These are phyloP conservation scores for Himantopus leucocephalus DNA, from an alignment of 2,113 vertebrate species.

Conservation along the genomic window DNA sequence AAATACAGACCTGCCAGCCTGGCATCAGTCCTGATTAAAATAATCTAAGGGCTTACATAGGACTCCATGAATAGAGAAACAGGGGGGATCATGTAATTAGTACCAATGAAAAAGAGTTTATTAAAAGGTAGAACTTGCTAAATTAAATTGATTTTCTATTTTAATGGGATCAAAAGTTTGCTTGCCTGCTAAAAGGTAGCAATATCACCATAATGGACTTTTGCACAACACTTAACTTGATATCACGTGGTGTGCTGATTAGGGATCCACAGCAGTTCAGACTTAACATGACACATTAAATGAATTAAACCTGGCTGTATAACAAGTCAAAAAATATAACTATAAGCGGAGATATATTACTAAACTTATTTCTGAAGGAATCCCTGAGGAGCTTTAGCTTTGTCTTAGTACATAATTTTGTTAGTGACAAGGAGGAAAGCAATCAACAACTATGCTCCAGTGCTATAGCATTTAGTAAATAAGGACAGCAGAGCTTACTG, in stretches of 20 bases:
- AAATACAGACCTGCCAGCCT: not conserved
- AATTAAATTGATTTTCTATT: not conserved
- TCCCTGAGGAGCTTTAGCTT: not conserved
- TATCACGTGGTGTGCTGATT: not conserved
- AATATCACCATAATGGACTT: not conserved
- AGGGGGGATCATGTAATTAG: not conserved
- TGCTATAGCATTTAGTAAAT: not conserved
- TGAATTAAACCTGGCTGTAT: not conserved
- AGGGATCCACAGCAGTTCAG: not conserved
- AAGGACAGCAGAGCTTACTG: not conserved
- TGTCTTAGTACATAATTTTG: not conserved
- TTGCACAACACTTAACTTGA: not conserved
- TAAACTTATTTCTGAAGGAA: not conserved
- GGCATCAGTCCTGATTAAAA: not conserved
- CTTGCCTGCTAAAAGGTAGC: not conserved
- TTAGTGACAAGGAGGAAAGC: not conserved
- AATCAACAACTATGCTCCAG: not conserved
- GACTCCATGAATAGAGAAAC: not conserved
- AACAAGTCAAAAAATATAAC: not conserved
- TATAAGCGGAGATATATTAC: not conserved
- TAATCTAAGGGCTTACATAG: rapidly evolving
- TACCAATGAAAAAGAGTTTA: not conserved
- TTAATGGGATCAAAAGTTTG: not conserved
- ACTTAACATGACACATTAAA: not conserved
- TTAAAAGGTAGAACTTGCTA: not conserved